Evolutionary conservation across 2,113 vertebrate species (phyloP).

Genomic region (Daboia siamensis): DNA sequence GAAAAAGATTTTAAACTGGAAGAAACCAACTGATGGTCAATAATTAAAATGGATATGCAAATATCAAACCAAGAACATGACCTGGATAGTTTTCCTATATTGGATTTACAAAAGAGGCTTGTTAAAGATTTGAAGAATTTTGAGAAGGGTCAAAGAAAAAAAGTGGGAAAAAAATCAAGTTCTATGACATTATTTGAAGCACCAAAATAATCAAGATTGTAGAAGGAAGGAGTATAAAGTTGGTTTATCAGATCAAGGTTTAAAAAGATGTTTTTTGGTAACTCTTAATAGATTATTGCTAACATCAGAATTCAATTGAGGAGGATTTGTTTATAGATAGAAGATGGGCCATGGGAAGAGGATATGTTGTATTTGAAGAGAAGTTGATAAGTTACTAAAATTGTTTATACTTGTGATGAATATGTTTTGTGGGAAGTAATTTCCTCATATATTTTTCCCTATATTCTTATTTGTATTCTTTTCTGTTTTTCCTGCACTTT

Average conservation of each 20-base stretch:
- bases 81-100: neutral
- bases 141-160: neutral
- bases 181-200: neutral
- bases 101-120: neutral
- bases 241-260: neutral
- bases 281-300: neutral
- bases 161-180: neutral
- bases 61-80: neutral
- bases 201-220: neutral
- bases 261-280: neutral
- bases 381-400: neutral
- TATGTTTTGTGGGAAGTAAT: neutral
- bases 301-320: neutral
- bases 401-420: neutral
- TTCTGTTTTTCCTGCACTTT: neutral
- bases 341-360: neutral
- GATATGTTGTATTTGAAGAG: neutral
- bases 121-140: neutral
- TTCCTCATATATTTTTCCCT: neutral
- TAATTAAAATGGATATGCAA: neutral
- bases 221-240: neutral
- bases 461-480: neutral
- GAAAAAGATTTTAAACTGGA: neutral
- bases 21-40: neutral
- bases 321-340: neutral